Percentiles rank a stretch among this genome's conserved stretches.
Evolutionary conservation across 2,113 vertebrate genomes (phyloP).

Genomic region (Embiotoca jacksoni): DNA sequence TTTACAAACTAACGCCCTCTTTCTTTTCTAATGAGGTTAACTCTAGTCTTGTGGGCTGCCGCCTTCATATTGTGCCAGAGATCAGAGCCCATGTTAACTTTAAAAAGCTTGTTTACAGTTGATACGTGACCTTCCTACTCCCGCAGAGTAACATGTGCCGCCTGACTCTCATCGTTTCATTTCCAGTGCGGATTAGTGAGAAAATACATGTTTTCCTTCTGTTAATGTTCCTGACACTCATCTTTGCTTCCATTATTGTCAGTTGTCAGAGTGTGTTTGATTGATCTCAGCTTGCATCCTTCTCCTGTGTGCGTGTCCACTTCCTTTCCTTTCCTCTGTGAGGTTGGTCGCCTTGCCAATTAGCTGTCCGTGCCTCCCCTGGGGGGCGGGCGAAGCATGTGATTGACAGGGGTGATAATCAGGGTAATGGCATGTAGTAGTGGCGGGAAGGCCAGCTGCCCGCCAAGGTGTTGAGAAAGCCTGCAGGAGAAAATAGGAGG

Average conservation of each 20-base stretch:
- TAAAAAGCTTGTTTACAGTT: conserved; percentile 60
- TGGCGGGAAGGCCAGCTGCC: conserved; percentile 62
- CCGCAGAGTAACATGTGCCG: conserved; percentile 28
- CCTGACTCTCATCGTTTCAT: conserved; percentile 40
- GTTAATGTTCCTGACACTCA: no score
- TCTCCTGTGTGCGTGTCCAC: neutral
- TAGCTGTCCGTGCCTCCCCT: conserved; percentile 51
- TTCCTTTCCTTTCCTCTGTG: neutral
- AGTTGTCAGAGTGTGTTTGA: neutral
- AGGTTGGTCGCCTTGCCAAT: conserved; percentile 52
- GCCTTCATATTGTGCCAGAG: conserved; percentile 20
- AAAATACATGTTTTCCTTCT: conserved; percentile 36
- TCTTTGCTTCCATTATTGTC: no score
- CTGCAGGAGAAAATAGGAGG: conserved; percentile 48
- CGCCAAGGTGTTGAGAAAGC: conserved; percentile 72
- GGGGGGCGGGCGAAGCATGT: conserved; percentile 19
- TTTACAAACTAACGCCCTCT: neutral
- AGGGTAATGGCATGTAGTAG: conserved; percentile 63
- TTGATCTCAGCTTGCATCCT: neutral
- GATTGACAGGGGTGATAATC: conserved; percentile 80
- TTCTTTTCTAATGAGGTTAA: conserved; percentile 64
- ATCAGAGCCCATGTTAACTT: conserved; percentile 43
- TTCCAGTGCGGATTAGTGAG: conserved; percentile 60
- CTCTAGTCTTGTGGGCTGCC: conserved; percentile 45
- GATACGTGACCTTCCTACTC: conserved; percentile 44